Conservation (phyloP, 1,140 invertebrate genomes). For the Lepidurus couesii region DNA sequence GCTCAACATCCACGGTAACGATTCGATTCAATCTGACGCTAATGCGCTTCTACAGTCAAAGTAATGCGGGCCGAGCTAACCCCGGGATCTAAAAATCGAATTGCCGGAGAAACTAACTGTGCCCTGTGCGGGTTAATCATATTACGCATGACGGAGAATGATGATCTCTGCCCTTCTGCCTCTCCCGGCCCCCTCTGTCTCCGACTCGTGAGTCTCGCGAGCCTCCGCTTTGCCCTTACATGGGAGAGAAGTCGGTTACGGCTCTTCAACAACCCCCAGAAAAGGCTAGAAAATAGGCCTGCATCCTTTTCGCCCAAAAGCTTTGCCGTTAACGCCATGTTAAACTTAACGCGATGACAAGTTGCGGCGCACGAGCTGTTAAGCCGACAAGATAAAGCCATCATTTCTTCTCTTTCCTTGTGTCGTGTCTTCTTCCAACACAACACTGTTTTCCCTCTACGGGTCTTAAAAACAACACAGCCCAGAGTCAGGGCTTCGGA, state of each 20-base stretch:
- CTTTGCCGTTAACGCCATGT: background rate
- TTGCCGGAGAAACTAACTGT: background rate
- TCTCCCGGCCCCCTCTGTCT: background rate
- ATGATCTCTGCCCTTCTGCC: background rate
- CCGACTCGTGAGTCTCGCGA: background rate
- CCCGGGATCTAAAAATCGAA: background rate
- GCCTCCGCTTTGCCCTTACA: background rate
- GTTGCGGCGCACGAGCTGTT: constrained; percentile 10
- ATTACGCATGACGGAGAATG: constrained; percentile 16
- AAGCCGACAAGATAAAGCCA: constrained; percentile 18
- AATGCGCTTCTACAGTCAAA: too few species aligned
- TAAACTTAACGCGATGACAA: constrained; percentile 20
- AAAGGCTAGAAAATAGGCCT: too few species aligned
- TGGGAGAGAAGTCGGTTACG: too few species aligned
- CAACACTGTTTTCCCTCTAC: background rate
- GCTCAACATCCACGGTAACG: too few species aligned
- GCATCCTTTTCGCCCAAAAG: background rate
- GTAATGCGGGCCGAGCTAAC: too few species aligned
- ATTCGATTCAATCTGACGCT: too few species aligned
- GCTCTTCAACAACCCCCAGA: too few species aligned
- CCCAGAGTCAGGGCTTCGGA: background rate
- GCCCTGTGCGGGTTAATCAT: background rate
- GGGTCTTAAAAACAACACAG: background rate
- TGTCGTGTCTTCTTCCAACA: background rate
- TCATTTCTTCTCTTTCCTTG: background rate